Evolutionary conservation across 2,888 invertebrate genomes (phyloP).

Genomic region (Cheilosia variabilis): DNA sequence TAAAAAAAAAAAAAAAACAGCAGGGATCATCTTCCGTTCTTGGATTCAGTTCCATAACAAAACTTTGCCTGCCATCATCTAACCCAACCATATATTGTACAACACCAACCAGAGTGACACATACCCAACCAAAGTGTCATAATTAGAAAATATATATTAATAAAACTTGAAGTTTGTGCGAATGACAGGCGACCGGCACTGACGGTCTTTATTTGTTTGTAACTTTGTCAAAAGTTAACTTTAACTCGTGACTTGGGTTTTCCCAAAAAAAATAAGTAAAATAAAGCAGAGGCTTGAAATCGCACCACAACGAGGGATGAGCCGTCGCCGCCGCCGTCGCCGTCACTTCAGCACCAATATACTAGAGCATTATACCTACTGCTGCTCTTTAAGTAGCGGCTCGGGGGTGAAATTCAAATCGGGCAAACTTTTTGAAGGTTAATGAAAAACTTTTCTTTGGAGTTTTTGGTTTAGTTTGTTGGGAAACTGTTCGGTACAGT

Average conservation of each 20-base stretch:
- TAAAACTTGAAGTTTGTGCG: slow-evolving; percentile 65
- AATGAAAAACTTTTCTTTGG: slow-evolving; percentile 76
- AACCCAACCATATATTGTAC: slow-evolving; percentile 26
- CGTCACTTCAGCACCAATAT: slow-evolving; percentile 73
- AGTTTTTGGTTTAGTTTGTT: slow-evolving; percentile 75
- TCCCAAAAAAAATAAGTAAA: slow-evolving; percentile 18
- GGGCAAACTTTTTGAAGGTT: slow-evolving; percentile 76
- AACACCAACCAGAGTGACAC: slow-evolving; percentile 55
- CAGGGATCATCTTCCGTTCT: slow-evolving; percentile 1
- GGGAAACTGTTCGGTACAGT: slow-evolving; percentile 74
- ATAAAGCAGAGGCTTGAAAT: slow-evolving; percentile 57
- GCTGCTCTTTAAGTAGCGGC: slow-evolving; percentile 69
- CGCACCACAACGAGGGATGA: slow-evolving; percentile 44
- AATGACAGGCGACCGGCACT: slow-evolving; percentile 40
- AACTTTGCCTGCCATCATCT: slow-evolving; percentile 50
- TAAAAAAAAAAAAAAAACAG: slow-evolving; percentile 28
- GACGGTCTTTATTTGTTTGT: slow-evolving; percentile 50
- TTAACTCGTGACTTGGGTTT: slow-evolving; percentile 66
- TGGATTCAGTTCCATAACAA: slow-evolving; percentile 30
- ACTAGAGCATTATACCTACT: slow-evolving; percentile 42
- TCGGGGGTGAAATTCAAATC: slow-evolving; percentile 75
- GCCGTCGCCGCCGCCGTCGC: slow-evolving; percentile 11
- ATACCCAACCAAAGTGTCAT: slow-evolving; percentile 66
- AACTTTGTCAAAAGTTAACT: slow-evolving; percentile 66
- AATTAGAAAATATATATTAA: slow-evolving; percentile 71